Evolutionary conservation across 2,888 invertebrate genomes (phyloP), one percentile per base, ranked within the genome.

Genomic region (Griposia aprilina): DNA sequence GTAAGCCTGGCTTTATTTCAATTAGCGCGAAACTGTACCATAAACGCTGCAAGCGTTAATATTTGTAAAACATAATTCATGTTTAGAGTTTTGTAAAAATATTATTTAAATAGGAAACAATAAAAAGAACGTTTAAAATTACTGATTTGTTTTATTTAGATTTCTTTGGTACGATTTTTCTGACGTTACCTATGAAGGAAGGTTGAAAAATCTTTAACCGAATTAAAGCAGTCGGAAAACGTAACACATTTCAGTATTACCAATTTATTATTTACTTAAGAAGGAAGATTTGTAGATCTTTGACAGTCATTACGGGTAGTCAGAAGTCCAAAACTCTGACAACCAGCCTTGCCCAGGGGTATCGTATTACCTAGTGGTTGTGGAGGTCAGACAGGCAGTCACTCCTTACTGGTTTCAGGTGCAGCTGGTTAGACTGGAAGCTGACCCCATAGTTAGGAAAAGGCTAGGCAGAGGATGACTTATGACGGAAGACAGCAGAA

Each of bases 51-150:
- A 90, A 91, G 92, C 92, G 89, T 87, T 93, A 91, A 90, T 87
- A 89, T 92, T 94, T 93, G 90, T 93, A 93, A 90, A 91, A 86
- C 85, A 85, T 90, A 83, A 91, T 93, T 92, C 92, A 93, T 93
- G 93, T 93, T 92, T 93, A 94, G 92, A 89, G 90, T 93, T 94
- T 94, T 92, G 90, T 93, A 93, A 92, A 91, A 90, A 89, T 88
- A 92, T 93, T 83, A 92, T 92, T 93, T 93, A 91, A 91, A 87
- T 88, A 89, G 90, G 83, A 91, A 91, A 93, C 90, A 89, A 90
- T 88, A 89, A 89, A 88, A 79, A 80, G 69, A 88, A 81, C 74
- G 78, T 87, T 80, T 82, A 86, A 89, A 89, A 83, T 80, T 15
- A 79, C 0, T 69, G n/a, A 23, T n/a, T 52, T 80, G 63, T 84